These are phyloP conservation scores for Pelecanus crispus DNA, from an alignment of 2,113 vertebrate species.

Conservation along the genomic window DNA sequence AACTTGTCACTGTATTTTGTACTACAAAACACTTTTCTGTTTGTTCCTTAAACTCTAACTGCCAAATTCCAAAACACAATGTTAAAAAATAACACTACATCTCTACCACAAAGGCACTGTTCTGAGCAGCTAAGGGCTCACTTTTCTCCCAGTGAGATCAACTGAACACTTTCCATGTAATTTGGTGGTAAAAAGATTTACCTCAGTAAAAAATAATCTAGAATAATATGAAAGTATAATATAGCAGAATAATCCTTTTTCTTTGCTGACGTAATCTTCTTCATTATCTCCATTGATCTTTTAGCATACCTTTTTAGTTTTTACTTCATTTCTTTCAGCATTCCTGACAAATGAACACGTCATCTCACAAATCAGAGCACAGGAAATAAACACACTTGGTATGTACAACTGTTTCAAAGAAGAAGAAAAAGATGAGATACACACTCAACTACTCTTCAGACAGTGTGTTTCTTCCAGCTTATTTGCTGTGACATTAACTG, in stretches of 20 bases:
- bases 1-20: background rate
- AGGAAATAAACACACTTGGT: background rate
- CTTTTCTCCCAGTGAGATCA: background rate
- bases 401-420: background rate
- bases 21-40: background rate
- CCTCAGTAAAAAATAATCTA: background rate
- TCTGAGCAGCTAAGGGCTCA: background rate
- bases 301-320: background rate
- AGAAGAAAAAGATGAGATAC: background rate
- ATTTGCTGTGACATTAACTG: slow-evolving; percentile 29
- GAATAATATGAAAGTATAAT: background rate
- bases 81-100: background rate
- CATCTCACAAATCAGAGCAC: background rate
- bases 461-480: background rate
- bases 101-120: background rate
- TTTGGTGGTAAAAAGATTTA: background rate
- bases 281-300: background rate
- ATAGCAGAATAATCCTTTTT: background rate
- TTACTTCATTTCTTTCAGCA: background rate
- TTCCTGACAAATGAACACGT: background rate
- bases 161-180: background rate
- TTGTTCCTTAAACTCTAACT: background rate
- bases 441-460: background rate
- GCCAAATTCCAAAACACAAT: background rate
- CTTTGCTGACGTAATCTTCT: background rate